phyloP scores from a whole-genome alignment of 2,797 vertebrate species.

The Fundulus diaphanus region DNA sequence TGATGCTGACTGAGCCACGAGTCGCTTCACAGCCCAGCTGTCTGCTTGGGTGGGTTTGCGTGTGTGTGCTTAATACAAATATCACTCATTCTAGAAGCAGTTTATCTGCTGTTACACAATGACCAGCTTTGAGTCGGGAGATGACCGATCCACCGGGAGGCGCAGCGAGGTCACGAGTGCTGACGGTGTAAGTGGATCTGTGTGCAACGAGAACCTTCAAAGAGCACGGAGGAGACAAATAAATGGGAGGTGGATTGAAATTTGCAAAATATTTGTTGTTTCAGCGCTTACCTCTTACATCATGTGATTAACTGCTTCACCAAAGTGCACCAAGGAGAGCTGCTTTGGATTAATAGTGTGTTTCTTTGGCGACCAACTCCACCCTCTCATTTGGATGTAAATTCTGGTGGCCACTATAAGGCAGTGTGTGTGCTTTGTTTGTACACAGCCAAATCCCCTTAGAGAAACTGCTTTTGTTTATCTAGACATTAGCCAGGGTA shows the following conservation, averaged over 20 bases:
- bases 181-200: constrained; percentile 46
- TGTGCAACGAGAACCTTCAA: constrained; percentile 38
- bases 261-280: constrained; percentile 36
- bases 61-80: constrained; percentile 48
- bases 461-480: constrained; percentile 22
- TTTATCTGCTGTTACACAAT: constrained; percentile 62
- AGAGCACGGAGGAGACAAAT: background rate
- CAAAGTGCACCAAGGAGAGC: constrained; percentile 30
- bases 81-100: constrained; percentile 47
- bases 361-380: constrained; percentile 30
- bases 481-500: constrained; percentile 4
- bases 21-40: constrained; percentile 56
- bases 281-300: constrained; percentile 30
- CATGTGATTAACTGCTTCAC: constrained; percentile 55
- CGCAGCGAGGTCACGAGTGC: constrained; percentile 60
- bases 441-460: constrained; percentile 8
- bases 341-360: constrained; percentile 41
- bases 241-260: constrained; percentile 33
- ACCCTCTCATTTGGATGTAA: constrained; percentile 13
- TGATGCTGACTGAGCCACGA: constrained; percentile 62
- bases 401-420: background rate
- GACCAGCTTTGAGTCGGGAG: constrained; percentile 57
- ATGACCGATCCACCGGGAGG: constrained; percentile 54
- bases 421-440: constrained; percentile 11
- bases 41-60: constrained; percentile 28